phyloP scores from a whole-genome alignment of 1,140 invertebrate genomes.

The Vanessa atalanta region DNA sequence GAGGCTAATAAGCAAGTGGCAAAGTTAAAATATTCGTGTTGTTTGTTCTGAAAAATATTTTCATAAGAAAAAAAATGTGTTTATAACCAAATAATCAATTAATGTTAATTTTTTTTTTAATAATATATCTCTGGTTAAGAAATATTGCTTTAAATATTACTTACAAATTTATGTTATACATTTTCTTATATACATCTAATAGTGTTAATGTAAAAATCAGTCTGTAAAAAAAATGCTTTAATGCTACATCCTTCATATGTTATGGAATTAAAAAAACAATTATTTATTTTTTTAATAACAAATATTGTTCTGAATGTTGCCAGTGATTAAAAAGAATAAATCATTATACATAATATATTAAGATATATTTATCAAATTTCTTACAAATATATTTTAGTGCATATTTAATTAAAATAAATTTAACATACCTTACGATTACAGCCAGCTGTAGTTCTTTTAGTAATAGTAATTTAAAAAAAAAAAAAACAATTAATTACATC shows the following conservation, averaged over 20 bases:
- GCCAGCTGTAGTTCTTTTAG: constrained; percentile 23
- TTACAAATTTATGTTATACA: background rate
- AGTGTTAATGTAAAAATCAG: background rate
- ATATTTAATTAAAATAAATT: constrained; percentile 8
- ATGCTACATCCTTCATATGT: background rate
- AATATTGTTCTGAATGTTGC: background rate
- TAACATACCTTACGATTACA: constrained; percentile 27
- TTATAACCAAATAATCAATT: background rate
- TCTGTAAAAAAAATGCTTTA: background rate
- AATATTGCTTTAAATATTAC: background rate
- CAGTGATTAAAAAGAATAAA: background rate
- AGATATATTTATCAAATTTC: constrained; percentile 1
- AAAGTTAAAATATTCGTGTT: too few species aligned
- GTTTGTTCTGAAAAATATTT: background rate
- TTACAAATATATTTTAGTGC: constrained; percentile 17
- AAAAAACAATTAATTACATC: constrained; percentile 13
- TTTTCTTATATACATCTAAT: background rate
- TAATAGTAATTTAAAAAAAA: constrained; percentile 6
- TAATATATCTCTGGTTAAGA: background rate
- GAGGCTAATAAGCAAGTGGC: too few species aligned
- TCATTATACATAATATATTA: constrained; percentile 1
- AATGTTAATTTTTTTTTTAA: background rate
- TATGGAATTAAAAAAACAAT: background rate
- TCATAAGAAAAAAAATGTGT: background rate
- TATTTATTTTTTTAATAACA: background rate